Percentiles rank a stretch among this genome's conserved stretches.
phyloP scores from a whole-genome alignment of 2,113 vertebrate genomes.

The Madoqua kirkii region DNA sequence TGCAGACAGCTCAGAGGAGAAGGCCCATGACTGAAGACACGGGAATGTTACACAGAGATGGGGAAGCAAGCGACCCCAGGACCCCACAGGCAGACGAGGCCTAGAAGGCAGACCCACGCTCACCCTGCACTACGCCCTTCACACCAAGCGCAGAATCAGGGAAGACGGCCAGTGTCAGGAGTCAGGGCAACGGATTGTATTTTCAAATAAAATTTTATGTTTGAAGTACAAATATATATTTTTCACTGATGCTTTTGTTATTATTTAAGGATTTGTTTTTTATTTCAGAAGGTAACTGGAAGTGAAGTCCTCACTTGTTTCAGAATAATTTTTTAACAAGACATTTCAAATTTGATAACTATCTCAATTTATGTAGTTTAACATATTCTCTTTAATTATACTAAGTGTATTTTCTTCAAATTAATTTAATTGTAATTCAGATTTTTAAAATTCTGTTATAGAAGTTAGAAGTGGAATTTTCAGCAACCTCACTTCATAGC shows the following conservation, averaged over 20 bases:
- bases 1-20: neutral
- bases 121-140: accelerated
- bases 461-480: neutral
- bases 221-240: neutral
- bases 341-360: neutral
- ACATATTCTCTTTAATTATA: neutral
- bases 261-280: neutral
- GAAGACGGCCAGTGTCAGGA: neutral
- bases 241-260: neutral
- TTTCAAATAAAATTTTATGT: neutral
- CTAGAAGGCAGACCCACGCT: neutral
- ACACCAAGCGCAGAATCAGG: neutral
- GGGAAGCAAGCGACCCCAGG: neutral
- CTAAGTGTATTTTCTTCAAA: neutral
- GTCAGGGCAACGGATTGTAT: neutral
- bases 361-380: neutral
- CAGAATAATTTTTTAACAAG: constrained; percentile 14
- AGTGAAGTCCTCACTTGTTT: neutral
- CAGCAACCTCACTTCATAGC: neutral
- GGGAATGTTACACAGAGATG: accelerated
- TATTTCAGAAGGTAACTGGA: neutral
- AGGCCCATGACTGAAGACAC: neutral
- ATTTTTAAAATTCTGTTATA: neutral
- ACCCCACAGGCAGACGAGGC: neutral
- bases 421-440: neutral